Conservation (phyloP, 2,113 vertebrate species). For the Hippocampus abdominalis region DNA sequence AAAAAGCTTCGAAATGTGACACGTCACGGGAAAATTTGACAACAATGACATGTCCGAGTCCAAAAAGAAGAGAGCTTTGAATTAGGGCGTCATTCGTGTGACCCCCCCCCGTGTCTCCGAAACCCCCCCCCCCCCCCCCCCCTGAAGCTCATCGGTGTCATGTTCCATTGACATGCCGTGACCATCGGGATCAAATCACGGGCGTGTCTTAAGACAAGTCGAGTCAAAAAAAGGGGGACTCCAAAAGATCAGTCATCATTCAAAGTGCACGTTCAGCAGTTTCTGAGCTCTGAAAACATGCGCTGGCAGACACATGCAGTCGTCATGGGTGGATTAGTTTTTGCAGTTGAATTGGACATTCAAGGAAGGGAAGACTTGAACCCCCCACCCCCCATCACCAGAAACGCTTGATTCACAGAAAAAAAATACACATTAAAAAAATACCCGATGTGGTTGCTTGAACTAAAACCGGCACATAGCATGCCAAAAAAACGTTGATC, state of each 20-base stretch:
- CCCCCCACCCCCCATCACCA: too few relatives aligned
- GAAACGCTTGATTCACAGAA: not conserved
- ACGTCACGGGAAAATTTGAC: conserved; percentile 11
- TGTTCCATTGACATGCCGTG: conserved; percentile 52
- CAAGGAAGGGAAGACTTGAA: not conserved
- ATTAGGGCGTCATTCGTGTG: conserved; percentile 54
- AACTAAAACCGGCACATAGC: not conserved
- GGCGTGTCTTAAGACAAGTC: conserved; percentile 37
- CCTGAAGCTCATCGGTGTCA: conserved; percentile 51
- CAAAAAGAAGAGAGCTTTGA: conserved; percentile 41
- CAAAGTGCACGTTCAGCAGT: conserved; percentile 32
- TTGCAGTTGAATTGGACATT: conserved; percentile 10
- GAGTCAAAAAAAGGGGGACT: conserved; percentile 6
- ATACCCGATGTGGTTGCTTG: not conserved
- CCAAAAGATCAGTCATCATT: conserved; percentile 21
- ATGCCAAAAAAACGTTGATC: not conserved
- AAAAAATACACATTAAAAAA: not conserved
- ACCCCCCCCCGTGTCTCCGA: conserved; percentile 49
- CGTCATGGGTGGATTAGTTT: conserved; percentile 6
- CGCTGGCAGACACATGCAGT: conserved; percentile 33
- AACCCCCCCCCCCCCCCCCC: conserved; percentile 23
- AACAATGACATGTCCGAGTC: conserved; percentile 40
- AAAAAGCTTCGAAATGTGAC: conserved; percentile 49
- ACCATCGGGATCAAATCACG: conserved; percentile 43
- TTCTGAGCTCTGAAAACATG: conserved; percentile 42